Percentiles rank a stretch among this genome's conserved stretches.
phyloP scores from a whole-genome alignment of 2,888 invertebrate genomes.

The Nomada fucata region DNA sequence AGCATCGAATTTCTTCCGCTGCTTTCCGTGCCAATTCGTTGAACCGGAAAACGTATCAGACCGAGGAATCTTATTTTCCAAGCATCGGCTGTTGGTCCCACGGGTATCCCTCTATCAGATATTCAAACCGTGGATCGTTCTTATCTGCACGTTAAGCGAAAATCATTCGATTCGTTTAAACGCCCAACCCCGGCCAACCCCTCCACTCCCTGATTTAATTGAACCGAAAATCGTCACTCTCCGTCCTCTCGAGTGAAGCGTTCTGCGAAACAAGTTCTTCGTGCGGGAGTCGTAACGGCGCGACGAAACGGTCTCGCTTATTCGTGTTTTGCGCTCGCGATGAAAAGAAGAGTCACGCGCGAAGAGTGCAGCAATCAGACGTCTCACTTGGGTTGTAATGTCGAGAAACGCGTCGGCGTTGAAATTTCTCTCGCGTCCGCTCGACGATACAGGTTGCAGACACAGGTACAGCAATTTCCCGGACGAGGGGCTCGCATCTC shows the following conservation, averaged over 20 bases:
- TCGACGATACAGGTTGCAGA: not conserved
- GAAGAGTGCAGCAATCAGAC: not conserved
- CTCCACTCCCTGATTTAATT: constrained; percentile 43
- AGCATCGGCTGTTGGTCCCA: constrained; percentile 51
- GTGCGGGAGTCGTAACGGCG: not conserved
- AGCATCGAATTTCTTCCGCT: constrained; percentile 51
- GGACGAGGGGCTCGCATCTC: constrained; percentile 12
- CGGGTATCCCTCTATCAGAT: constrained; percentile 59
- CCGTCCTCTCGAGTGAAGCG: not conserved
- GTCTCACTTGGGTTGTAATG: not conserved
- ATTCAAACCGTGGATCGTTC: constrained; percentile 62
- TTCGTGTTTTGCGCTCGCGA: not conserved
- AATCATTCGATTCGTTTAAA: constrained; percentile 62
- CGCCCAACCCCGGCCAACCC: not conserved
- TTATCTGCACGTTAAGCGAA: constrained; percentile 64
- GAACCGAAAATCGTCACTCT: constrained; percentile 40
- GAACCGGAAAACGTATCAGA: constrained; percentile 59
- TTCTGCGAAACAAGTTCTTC: constrained; percentile 28
- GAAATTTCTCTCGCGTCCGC: not conserved
- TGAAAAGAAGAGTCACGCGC: too few species aligned
- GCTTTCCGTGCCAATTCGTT: constrained; percentile 59
- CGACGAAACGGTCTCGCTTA: not conserved
- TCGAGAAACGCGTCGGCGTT: not conserved
- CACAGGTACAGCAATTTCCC: constrained; percentile 22
- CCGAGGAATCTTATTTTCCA: constrained; percentile 55